Evolutionary conservation across 2,888 invertebrate species (phyloP), one percentile per base, ranked within the genome.

Genomic region (Limnephilus lunatus): DNA sequence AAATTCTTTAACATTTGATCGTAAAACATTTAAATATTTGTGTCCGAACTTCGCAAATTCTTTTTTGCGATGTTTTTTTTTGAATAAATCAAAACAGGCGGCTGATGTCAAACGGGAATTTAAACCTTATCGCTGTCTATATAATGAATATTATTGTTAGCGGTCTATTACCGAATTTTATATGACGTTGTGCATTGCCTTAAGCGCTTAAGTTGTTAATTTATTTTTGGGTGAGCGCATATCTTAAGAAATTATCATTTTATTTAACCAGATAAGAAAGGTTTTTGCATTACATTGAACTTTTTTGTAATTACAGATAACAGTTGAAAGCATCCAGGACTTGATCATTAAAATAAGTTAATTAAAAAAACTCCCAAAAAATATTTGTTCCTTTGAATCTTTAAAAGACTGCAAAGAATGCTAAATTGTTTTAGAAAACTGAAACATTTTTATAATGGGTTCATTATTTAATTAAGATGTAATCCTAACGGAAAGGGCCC

Each of bases 391-490:
- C 7, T n/a, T 68, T 68, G 68, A 68, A 68, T 68, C 25, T 68
- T 25, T 25, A 68, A 68, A 68, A 7, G 3, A 7, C 0, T 7
- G 68, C 25, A 19, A 25, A 68, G 25, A n/a, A 9, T 68, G 68
- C 68, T n/a, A 68, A 68, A 68, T 25, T 68, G 9, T n/a, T 68
- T 68, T n/a, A 25, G 68, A 68, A 68, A 68, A 68, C n/a, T 68
- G 68, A 68, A 68, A 68, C 68, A 68, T 68, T 68, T n/a, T 68
- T 68, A 7, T 68, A 68, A 68, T n/a, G 68, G 11, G 68, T 68
- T 68, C 68, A 68, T 68, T 68, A 68, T 68, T n/a, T 68, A 68
- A 68, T 68, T 68, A 68, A 68, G 68, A 68, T 68, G 68, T 68
- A 68, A 68, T 68, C 68, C 68, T 68, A 25, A 68, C 68, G 25